Base-by-base conservation (phyloP, 2,113 vertebrate species). In the Bolborhynchus lineola region DNA sequence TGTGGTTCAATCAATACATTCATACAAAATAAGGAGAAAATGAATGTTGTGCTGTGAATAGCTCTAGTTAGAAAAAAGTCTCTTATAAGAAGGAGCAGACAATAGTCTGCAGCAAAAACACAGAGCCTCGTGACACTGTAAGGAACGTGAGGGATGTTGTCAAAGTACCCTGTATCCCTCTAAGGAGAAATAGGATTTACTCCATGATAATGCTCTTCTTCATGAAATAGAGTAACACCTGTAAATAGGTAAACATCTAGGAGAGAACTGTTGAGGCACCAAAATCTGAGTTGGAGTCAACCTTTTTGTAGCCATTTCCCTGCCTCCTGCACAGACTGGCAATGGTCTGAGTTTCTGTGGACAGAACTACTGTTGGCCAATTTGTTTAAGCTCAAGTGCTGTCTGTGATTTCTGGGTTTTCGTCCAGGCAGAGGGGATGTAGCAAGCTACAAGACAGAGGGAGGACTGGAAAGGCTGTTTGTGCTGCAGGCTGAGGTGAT, bases 11-110 rank as follows among this genome's bases (percentile, higher is more conserved):
- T 92, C 71, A 62, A 88, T 85, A 55, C 26, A 42, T 67, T 59
- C 33, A 68, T 50, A 46, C 29, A 35, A 91, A 94, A 90, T 59
- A 50, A 88, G 92, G 70, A 81, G 69, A 88, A 90, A 95, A 96
- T 88, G 71, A 88, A 92, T 82, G 86, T 64, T 88, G 53, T 90
- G 59, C 59, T 70, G 20, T 72, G 67, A 88, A 80, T 63, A 55
- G 46, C 75, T 92, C 53, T 37, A 55, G 69, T 67, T 65, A 39
- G 68, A 82, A 91, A 92, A 84, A 60, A 23, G 19, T 47, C 26
- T 31, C 53, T 26, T 81, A 53, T 87, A 82, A 87, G 83, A 84
- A 84, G 42, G 31, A 74, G 41, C 52, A 59, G n/a, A 63, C 39
- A 63, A 89, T 26, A 69, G 31, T 69, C 24, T 70, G 82, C 39